Evolutionary conservation across 2,113 vertebrate species (phyloP).

Genomic region (Seriola dumerili): DNA sequence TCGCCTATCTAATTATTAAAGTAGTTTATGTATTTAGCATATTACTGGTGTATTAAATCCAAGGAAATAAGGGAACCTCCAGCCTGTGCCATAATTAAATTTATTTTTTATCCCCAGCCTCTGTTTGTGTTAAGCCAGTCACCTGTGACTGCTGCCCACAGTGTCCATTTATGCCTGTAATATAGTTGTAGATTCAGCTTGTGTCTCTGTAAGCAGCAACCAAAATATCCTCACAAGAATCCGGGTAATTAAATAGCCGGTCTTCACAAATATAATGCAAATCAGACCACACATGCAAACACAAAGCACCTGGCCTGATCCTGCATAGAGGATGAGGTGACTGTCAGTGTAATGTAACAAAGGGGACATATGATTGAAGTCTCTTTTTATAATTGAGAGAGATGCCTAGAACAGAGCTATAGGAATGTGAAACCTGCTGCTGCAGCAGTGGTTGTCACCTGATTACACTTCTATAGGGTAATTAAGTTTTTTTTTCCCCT

Average conservation of each 20-base stretch:
- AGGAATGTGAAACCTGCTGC: slow-evolving; percentile 44
- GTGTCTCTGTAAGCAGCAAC: background rate
- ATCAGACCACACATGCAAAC: slow-evolving; percentile 9
- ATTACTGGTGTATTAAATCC: slow-evolving; percentile 8
- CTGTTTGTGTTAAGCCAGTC: background rate
- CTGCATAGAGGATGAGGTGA: slow-evolving; percentile 26
- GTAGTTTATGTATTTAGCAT: background rate
- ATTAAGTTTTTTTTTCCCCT: slow-evolving; percentile 5
- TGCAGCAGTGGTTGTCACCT: slow-evolving; percentile 36
- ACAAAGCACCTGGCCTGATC: slow-evolving; percentile 7
- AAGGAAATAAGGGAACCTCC: slow-evolving; percentile 15
- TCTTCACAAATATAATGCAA: slow-evolving; percentile 18
- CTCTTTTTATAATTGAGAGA: slow-evolving; percentile 25
- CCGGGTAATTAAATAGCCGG: background rate
- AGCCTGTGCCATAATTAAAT: background rate
- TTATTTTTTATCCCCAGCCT: background rate
- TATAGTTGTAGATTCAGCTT: background rate
- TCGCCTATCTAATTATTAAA: slow-evolving; percentile 3
- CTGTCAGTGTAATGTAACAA: slow-evolving; percentile 15
- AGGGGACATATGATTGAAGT: slow-evolving; percentile 48
- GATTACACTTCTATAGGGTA: slow-evolving; percentile 61
- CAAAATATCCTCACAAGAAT: background rate
- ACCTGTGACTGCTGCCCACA: background rate
- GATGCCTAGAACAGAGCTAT: slow-evolving; percentile 24
- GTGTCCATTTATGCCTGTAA: slow-evolving; percentile 1